Evolutionary conservation across 2,888 invertebrate genomes (phyloP), one percentile per base, ranked within the genome.

Genomic region (Latheticus oryzae): DNA sequence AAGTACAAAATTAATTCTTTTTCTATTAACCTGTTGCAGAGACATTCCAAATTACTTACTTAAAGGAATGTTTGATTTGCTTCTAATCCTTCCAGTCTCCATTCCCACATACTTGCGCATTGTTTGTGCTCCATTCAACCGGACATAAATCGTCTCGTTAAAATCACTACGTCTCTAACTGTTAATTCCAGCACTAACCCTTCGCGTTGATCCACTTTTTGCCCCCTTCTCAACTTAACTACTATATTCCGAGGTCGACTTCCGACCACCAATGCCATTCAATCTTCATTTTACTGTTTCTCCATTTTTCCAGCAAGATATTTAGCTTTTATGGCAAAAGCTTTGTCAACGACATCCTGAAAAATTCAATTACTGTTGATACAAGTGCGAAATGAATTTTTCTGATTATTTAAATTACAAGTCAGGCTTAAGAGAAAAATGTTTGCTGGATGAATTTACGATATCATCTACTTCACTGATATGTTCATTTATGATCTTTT

Each of bases 291-390:
- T 53, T 37, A 40, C 23, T 37, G 54, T 50, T 33, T 48, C 21
- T 38, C 33, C n/a, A n/a, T 13, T 33, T 28, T 37, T 19, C 45
- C 45, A 9, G n/a, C 21, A 11, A 16, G 51, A 57, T 51, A 33
- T 61, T 63, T 51, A 58, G 47, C 37, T 51, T 63, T 61, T 63
- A 63, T 55, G 42, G 19, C 47, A 19, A 42, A n/a, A 32, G 7
- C 42, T 38, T n/a, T 50, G 13, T 28, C 26, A 43, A 47, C 40
- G 24, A 58, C 40, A 43, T 28, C 45, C 38, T 53, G 58, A 56
- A 56, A 62, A 62, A 62, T 64, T 62, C 55, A 47, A 62, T 64
- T 58, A 60, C 51, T 51, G 53, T 45, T 50, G 17, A 48, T 37
- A 50, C 51, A 47, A 47, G 51, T 28, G 19, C 38, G 11, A 40